A percentile compares a stretch with the other conserved stretches of the same genome.
These are phyloP conservation scores for Drosophila multiciliata DNA, from an alignment of 2,888 invertebrate species.

Conservation along the genomic window DNA sequence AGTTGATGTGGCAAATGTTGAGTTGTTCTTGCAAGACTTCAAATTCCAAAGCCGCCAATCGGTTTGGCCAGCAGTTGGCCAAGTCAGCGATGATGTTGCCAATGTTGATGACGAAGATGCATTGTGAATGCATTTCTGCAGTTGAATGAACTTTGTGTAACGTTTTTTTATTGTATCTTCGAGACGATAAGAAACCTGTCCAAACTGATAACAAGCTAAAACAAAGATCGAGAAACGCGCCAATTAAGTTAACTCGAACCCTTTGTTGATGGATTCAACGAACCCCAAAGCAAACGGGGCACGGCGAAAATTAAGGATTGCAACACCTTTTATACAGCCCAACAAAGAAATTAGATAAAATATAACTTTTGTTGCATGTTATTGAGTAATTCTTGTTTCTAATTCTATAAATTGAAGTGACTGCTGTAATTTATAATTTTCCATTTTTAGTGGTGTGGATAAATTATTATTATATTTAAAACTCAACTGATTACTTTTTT, in stretches of 20 bases:
- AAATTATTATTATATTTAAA: background rate
- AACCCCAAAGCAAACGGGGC: background rate
- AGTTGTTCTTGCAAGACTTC: background rate
- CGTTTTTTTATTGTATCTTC: background rate
- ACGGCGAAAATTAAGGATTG: background rate
- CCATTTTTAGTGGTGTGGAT: background rate
- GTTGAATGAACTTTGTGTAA: constrained; percentile 20
- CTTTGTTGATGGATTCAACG: constrained; percentile 32
- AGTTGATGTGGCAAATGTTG: constrained; percentile 25
- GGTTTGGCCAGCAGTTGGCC: background rate
- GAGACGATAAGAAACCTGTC: constrained; percentile 5
- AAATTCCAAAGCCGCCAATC: constrained; percentile 16
- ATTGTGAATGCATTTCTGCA: constrained; percentile 7
- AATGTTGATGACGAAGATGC: background rate
- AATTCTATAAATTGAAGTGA: background rate
- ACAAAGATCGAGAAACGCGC: constrained; percentile 21
- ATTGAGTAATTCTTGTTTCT: background rate
- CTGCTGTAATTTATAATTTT: background rate
- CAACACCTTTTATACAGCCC: background rate
- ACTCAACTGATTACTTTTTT: background rate
- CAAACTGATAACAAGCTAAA: constrained; percentile 29
- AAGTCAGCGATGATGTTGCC: background rate
- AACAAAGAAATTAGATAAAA: background rate
- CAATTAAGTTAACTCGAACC: constrained; percentile 19
- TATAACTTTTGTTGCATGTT: no score